Evolutionary conservation across 2,113 vertebrate species (phyloP), one percentile per base, ranked within the genome.

Genomic region (Forbesichthys agassizii): DNA sequence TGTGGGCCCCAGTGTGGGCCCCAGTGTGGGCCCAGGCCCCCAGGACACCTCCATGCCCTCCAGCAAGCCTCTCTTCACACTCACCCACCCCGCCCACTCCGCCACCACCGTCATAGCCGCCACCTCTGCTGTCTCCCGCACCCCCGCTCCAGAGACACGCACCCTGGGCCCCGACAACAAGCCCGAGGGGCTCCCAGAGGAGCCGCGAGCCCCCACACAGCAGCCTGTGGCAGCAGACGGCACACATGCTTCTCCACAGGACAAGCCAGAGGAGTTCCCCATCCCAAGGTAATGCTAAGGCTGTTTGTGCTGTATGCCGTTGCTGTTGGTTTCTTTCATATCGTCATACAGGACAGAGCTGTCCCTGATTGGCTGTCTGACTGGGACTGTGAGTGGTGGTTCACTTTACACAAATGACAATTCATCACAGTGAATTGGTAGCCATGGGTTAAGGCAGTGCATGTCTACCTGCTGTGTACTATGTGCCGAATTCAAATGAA

Each of bases 221-320:
- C 36, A 52, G 61, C 71, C 68, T 0, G 6, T 52, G 56, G 54
- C 33, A 4, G 55, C 48, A 63, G 87, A 90, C 51, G 82, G 46
- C 3, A 1, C 48, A 0, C 75, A 81, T 6, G 49, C 77, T 12
- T 62, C 62, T 46, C 61, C 77, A 11, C 90, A 87, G 5, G 94
- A 91, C 0, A 92, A 93, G 73, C 16, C 88, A 47, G 88, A 81
- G 67, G 82, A 88, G 66, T 82, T 70, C 27, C 80, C 77, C 60
- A 71, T 77, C 59, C 64, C 81, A 75, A 89, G 87, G 90, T 90
- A 85, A 53, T 48, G 63, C 46, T 33, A 16, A 9, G 14, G 53
- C 16, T 13, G 60, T 13, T 33, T 27, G 61, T 36, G 1, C 18
- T 48, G 46, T n/a, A 27, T 54, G 48, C 20, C n/a, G 1, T 68